Conservation (phyloP, 2,888 invertebrate species). For the Drosophila limbata region DNA sequence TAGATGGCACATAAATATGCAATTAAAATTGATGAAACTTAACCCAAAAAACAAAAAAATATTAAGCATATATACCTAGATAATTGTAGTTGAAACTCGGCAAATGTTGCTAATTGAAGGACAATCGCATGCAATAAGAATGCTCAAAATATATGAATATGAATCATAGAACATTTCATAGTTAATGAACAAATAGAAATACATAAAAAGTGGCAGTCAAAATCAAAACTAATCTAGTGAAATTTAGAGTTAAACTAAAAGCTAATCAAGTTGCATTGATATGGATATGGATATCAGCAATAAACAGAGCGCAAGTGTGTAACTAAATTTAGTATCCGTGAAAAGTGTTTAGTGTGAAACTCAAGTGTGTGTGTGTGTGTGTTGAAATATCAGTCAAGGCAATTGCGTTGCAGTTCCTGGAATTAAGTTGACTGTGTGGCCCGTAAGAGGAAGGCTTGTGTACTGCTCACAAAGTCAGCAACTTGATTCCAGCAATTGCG, state of each 20-base stretch:
- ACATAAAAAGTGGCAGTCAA: conserved; percentile 51
- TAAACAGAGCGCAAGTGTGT: conserved; percentile 5
- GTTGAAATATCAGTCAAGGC: conserved; percentile 23
- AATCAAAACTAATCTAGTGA: conserved; percentile 70
- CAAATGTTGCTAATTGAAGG: conserved; percentile 57
- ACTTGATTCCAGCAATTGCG: conserved; percentile 86
- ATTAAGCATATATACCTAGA: conserved; percentile 12
- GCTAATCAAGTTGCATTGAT: conserved; percentile 57
- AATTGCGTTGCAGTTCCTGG: conserved; percentile 85
- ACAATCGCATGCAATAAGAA: conserved; percentile 72
- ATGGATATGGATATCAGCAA: conserved; percentile 13
- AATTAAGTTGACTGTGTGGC: conserved; percentile 86
- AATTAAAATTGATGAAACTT: conserved; percentile 54
- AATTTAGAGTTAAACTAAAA: conserved; percentile 25
- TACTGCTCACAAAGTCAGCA: conserved; percentile 84
- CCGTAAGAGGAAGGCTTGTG: conserved; percentile 82
- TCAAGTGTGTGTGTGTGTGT: conserved; percentile 9
- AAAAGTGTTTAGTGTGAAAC: conserved; percentile 39
- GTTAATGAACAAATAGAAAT: conserved; percentile 40
- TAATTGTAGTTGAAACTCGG: conserved; percentile 33
- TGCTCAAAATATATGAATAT: conserved; percentile 61
- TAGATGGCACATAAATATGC: conserved; percentile 37
- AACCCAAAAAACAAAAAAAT: conserved; percentile 20
- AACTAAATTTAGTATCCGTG: conserved; percentile 8
- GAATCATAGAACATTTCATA: conserved; percentile 49